Percentiles rank a stretch among this genome's conserved stretches.
phyloP scores from a whole-genome alignment of 2,797 vertebrate genomes.

The Chelon auratus region DNA sequence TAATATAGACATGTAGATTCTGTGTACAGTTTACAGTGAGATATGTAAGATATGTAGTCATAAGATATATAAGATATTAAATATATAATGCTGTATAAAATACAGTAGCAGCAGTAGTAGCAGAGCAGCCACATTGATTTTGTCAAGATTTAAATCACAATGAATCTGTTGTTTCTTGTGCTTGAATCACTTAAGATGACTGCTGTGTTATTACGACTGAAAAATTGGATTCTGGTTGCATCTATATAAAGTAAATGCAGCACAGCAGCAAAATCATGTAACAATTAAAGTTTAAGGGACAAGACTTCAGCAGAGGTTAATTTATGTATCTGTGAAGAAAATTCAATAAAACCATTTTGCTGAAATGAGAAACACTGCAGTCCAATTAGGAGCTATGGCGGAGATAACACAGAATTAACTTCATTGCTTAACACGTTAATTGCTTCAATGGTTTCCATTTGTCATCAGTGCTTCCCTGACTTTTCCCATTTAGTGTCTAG shows the following conservation, averaged over 20 bases:
- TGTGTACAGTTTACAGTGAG: no score
- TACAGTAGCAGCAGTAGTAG: no score
- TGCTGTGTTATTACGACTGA: neutral
- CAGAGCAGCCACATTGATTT: no score
- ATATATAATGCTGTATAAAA: no score
- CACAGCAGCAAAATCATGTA: neutral
- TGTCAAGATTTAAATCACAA: neutral
- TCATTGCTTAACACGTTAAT: neutral
- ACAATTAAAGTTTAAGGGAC: no score
- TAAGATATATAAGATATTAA: no score
- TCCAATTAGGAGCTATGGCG: neutral
- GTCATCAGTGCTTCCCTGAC: neutral
- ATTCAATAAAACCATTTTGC: neutral
- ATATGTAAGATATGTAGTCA: no score
- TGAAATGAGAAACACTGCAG: conserved; percentile 3
- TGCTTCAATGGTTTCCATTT: conserved; percentile 8
- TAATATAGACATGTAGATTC: no score
- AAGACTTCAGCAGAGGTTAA: no score
- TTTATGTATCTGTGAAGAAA: no score
- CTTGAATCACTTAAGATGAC: neutral
- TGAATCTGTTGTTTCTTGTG: neutral
- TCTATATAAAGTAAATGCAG: neutral
- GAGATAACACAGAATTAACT: conserved; percentile 4
- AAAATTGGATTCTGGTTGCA: conserved; percentile 6
- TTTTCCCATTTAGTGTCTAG: neutral